A percentile compares a stretch with the other conserved stretches of the same genome.
Conservation (phyloP, 2,888 invertebrate species). For the Yponomeuta cagnagella region DNA sequence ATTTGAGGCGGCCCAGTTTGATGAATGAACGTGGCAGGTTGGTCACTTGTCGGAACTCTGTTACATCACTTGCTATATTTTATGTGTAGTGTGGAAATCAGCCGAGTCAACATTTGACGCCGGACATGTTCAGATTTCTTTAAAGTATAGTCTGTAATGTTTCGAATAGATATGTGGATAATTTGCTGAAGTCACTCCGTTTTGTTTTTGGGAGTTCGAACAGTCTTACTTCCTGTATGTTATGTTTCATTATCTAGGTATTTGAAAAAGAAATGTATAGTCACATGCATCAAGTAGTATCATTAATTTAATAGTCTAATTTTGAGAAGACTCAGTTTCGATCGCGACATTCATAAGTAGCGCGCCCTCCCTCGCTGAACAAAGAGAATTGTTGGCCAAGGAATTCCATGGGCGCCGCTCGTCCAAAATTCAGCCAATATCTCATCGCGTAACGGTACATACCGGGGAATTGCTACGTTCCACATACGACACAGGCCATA, state of each 20-base stretch:
- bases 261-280: background rate
- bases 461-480: constrained; percentile 19
- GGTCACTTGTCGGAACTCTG: constrained; percentile 22
- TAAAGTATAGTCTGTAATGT: background rate
- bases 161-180: too few species aligned
- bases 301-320: background rate
- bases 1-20: constrained; percentile 45
- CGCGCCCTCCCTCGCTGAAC: constrained; percentile 23
- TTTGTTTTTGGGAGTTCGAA: too few species aligned
- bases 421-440: constrained; percentile 44
- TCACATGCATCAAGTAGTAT: background rate
- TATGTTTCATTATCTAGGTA: background rate
- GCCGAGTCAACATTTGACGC: constrained; percentile 6
- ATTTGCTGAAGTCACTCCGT: too few species aligned
- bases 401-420: constrained; percentile 26
- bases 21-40: constrained; percentile 23
- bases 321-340: background rate
- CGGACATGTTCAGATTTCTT: background rate
- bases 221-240: too few species aligned
- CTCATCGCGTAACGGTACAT: constrained; percentile 41
- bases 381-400: constrained; percentile 34
- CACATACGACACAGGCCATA: constrained; percentile 4
- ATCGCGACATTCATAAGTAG: background rate
- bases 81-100: constrained; percentile 25
- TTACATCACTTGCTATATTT: constrained; percentile 28